Percentiles rank a stretch among this genome's conserved stretches.
phyloP scores from a whole-genome alignment of 2,888 invertebrate species.

The Argyresthia goedartella region DNA sequence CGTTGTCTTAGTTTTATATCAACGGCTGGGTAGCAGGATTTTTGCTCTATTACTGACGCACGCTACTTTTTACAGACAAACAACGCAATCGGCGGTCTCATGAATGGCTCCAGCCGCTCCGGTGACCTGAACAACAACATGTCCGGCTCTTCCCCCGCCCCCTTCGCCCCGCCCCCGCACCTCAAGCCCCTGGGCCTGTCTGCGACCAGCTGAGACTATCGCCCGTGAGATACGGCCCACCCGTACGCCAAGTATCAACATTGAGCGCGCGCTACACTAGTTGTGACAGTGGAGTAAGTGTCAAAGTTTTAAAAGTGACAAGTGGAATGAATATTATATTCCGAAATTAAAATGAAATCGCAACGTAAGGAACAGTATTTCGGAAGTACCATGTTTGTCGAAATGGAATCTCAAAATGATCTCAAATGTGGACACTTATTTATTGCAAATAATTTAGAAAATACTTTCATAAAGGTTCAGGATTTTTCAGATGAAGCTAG shows the following conservation, averaged over 20 bases:
- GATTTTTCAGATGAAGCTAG: background rate
- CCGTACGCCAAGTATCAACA: slow-evolving; percentile 46
- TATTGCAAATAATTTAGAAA: background rate
- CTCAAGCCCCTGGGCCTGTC: slow-evolving; percentile 72
- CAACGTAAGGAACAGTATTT: background rate
- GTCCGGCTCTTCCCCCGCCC: slow-evolving; percentile 61
- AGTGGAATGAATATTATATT: background rate
- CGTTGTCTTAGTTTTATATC: no score
- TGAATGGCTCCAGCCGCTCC: slow-evolving; percentile 67
- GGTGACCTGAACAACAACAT: slow-evolving; percentile 80
- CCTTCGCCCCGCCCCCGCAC: slow-evolving; percentile 61
- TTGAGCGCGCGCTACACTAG: background rate
- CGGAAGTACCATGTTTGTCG: background rate
- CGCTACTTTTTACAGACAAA: slow-evolving; percentile 38
- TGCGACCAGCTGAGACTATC: slow-evolving; percentile 75
- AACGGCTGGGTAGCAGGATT: no score
- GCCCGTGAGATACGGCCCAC: slow-evolving; percentile 56
- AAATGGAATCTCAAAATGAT: slow-evolving; percentile 4
- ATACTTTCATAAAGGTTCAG: background rate
- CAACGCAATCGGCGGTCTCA: slow-evolving; percentile 57
- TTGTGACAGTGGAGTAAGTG: background rate
- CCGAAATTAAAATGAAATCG: background rate
- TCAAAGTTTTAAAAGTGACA: background rate
- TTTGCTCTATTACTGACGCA: no score
- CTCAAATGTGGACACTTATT: slow-evolving; percentile 1